phyloP scores from a whole-genome alignment of 2,797 vertebrate species.

The Siniperca obscura region DNA sequence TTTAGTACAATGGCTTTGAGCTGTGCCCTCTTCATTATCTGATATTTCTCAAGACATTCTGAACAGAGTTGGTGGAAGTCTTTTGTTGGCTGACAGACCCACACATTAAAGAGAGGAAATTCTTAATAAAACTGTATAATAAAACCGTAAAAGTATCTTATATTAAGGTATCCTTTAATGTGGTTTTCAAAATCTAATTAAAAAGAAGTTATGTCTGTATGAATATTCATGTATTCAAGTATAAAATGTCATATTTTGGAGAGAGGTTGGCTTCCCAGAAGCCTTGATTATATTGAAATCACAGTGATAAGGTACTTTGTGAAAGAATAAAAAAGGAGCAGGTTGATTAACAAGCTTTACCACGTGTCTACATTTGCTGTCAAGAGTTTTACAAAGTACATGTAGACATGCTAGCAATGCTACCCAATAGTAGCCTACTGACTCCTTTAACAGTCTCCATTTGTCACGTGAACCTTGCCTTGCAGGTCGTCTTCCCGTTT shows the following conservation, averaged over 20 bases:
- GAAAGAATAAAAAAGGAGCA: not conserved
- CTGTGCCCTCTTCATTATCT: not conserved
- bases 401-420: not conserved
- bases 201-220: not conserved
- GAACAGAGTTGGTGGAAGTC: not conserved
- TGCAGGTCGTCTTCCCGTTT: not conserved
- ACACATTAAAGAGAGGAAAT: not conserved
- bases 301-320: not conserved
- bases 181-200: not conserved
- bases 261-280: not conserved
- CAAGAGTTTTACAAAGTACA: not conserved
- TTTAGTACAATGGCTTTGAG: not conserved
- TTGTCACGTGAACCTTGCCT: not conserved
- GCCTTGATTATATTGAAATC: not conserved
- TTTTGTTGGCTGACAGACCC: not conserved
- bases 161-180: not conserved
- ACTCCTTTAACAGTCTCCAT: not conserved
- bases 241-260: not conserved
- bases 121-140: not conserved
- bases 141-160: not conserved
- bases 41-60: not conserved
- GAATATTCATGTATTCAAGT: not conserved
- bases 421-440: not conserved
- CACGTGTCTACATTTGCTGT: not conserved
- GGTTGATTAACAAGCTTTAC: not conserved